Evolutionary conservation across 2,888 invertebrate genomes (phyloP), one percentile per base, ranked within the genome.

Genomic region (Drosophila macrospina): DNA sequence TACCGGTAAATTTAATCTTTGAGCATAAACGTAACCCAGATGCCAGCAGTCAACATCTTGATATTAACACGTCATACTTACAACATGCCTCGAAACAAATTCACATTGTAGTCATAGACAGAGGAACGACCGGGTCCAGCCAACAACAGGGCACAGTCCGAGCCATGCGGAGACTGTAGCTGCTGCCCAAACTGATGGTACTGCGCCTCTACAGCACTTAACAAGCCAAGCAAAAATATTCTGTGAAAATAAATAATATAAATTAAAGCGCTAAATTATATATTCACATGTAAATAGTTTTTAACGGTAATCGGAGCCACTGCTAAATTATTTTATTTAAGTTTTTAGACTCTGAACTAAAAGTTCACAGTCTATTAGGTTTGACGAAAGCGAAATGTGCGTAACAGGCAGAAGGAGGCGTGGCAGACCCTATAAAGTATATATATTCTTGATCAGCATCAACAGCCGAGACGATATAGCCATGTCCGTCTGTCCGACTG

Each of bases 21-120:
- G 15, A 28, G 16, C n/a, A 45, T 13, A 5, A 16, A 41, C 10
- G n/a, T 20, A 41, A 41, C 10, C 54, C 63, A 84, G 84, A 86
- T 82, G 59, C 11, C 20, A 41, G 24, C 26, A 11, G 7, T 44
- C 11, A 30, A 51, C 34, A 8, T 8, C 7, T 37, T 15, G 13
- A 11, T 4, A n/a, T 28, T 39, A n/a, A 13, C 7, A 39, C 6
- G 10, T 0, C 32, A 54, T 92, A 96, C 96, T 96, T 93, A 97
- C 97, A 95, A 93, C 83, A 94, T 94, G 76, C 96, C 96, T 85
- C 96, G 94, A 50, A 97, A 94, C 69, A 97, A 93, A 93, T 97
- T 97, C 84, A 96, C 94, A 88, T 96, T 96, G 92, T 97, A 97
- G 92, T 97, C 97, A 88, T 96, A 97, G 13, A 95, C 94, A 63